Evolutionary conservation across 1,140 invertebrate species (phyloP).

Genomic region (Scylla paramamosain): DNA sequence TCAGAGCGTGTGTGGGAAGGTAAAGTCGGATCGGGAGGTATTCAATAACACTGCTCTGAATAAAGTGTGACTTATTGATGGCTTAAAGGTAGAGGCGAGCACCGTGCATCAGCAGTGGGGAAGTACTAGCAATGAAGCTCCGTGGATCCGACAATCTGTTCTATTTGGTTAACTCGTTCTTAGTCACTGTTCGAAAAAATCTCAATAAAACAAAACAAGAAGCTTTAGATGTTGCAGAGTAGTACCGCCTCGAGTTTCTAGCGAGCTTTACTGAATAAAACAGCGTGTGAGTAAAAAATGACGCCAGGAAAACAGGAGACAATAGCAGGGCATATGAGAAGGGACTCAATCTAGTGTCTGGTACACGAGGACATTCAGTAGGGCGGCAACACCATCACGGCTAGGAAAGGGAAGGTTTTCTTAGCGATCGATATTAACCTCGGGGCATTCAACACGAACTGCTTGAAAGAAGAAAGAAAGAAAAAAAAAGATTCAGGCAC

Average conservation of each 20-base stretch:
- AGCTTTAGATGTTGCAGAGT: not conserved
- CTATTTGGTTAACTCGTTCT: not conserved
- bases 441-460: not conserved
- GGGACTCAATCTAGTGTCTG: no score
- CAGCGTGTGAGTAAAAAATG: not conserved
- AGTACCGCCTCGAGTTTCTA: not conserved
- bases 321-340: not conserved
- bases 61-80: constrained; percentile 52
- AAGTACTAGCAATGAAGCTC: not conserved
- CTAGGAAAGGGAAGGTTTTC: not conserved
- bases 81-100: constrained; percentile 25
- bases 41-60: constrained; percentile 4
- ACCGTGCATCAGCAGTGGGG: not conserved
- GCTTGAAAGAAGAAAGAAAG: not conserved
- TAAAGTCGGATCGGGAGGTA: not conserved
- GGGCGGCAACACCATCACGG: not conserved
- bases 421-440: not conserved
- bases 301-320: not conserved
- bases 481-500: not conserved
- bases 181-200: not conserved
- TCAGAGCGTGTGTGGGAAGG: not conserved
- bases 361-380: not conserved
- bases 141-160: not conserved
- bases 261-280: not conserved
- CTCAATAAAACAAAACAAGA: not conserved